These are phyloP conservation scores for Scaptomyza graminum DNA, from an alignment of 1,140 invertebrate species.

Conservation along the genomic window DNA sequence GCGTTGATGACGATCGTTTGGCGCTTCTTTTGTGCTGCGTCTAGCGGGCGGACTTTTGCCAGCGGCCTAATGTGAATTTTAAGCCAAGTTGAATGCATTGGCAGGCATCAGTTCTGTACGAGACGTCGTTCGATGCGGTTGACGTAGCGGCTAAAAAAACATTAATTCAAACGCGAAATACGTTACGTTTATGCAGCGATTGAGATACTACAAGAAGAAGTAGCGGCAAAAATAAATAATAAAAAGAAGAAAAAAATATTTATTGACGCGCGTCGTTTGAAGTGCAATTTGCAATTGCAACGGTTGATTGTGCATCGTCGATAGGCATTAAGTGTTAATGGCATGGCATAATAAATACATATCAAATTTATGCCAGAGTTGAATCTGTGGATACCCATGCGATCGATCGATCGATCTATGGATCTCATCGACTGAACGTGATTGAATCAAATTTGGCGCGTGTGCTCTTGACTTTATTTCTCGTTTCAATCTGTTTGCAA, in stretches of 20 bases:
- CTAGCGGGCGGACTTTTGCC: constrained; percentile 48
- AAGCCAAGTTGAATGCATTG: constrained; percentile 72
- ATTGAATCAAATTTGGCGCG: constrained; percentile 67
- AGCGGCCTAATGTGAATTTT: constrained; percentile 76
- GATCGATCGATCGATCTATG: constrained; percentile 26
- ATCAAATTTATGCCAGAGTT: constrained; percentile 42
- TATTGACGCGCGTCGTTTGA: constrained; percentile 34
- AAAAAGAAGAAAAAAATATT: background rate
- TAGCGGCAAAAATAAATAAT: background rate
- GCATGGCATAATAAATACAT: constrained; percentile 46
- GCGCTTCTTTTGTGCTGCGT: constrained; percentile 64
- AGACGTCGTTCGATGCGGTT: constrained; percentile 63
- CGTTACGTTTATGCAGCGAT: constrained; percentile 1
- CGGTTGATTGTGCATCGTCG: constrained; percentile 15
- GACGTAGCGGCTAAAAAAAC: constrained; percentile 46
- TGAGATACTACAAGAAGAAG: constrained; percentile 17
- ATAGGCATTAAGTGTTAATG: constrained; percentile 53
- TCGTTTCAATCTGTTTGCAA: constrained; percentile 27
- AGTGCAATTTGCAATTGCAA: constrained; percentile 28
- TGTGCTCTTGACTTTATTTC: constrained; percentile 75
- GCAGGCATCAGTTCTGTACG: constrained; percentile 69
- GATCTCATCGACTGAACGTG: constrained; percentile 30
- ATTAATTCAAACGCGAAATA: no score
- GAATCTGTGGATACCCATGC: background rate
- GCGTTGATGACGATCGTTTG: constrained; percentile 65